These are phyloP conservation scores for Drosophila carrolli DNA, from an alignment of 1,140 invertebrate genomes.

Conservation along the genomic window DNA sequence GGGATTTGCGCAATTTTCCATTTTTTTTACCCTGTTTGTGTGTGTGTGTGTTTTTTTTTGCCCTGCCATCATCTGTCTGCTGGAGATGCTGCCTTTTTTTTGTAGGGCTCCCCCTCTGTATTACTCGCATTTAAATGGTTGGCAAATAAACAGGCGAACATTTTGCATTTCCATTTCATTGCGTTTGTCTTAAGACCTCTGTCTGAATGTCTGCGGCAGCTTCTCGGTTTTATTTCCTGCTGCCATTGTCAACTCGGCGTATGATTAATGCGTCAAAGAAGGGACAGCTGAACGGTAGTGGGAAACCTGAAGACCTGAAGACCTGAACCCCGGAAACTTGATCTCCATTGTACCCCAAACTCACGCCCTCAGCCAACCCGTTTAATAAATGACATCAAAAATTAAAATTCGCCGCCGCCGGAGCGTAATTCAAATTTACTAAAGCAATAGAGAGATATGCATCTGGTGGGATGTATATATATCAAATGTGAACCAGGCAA, in stretches of 20 bases:
- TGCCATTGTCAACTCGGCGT: constrained; percentile 60
- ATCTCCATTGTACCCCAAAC: constrained; percentile 9
- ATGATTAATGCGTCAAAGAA: constrained; percentile 66
- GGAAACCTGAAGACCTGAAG: not conserved
- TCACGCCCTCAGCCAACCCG: constrained; percentile 23
- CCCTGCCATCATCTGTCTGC: constrained; percentile 21
- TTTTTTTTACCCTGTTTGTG: constrained; percentile 20
- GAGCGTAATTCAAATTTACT: constrained; percentile 68
- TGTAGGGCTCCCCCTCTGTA: constrained; percentile 14
- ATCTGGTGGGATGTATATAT: constrained; percentile 9
- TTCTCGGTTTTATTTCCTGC: constrained; percentile 56
- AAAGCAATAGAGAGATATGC: constrained; percentile 10
- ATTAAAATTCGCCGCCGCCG: constrained; percentile 65
- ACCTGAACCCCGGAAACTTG: constrained; percentile 13
- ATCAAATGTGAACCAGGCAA: constrained; percentile 47
- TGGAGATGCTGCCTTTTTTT: constrained; percentile 1
- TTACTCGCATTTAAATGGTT: constrained; percentile 75
- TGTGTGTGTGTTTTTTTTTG: no score
- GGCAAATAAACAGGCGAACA: constrained; percentile 76
- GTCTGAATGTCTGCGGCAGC: constrained; percentile 12
- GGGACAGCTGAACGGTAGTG: constrained; percentile 2
- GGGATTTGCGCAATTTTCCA: constrained; percentile 77
- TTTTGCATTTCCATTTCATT: constrained; percentile 71
- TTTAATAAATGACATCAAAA: constrained; percentile 80
- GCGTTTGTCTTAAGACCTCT: constrained; percentile 31